These are phyloP conservation scores for Drosophila borborema DNA, from an alignment of 2,888 invertebrate genomes.

Conservation along the genomic window DNA sequence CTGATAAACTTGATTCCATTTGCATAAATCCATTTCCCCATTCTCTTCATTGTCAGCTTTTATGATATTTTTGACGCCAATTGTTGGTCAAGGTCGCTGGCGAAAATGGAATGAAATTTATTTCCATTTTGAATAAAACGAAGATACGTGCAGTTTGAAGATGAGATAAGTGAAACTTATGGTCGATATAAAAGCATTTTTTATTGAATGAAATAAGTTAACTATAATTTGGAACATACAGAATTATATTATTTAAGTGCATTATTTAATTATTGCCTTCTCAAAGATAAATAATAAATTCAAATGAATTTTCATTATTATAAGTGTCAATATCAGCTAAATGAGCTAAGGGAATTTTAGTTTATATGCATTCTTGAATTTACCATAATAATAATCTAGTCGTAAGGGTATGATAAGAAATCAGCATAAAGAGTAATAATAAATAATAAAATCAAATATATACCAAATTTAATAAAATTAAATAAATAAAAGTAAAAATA, in stretches of 20 bases:
- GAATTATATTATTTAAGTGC: background rate
- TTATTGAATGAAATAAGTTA: background rate
- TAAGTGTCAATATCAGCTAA: too few relatives aligned
- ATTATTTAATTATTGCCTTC: background rate
- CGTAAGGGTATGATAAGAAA: too few relatives aligned
- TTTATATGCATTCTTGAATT: too few relatives aligned
- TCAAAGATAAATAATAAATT: too few relatives aligned
- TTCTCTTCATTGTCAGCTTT: constrained; percentile 4
- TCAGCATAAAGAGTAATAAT: too few relatives aligned
- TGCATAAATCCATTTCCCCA: constrained; percentile 55
- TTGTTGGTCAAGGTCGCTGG: constrained; percentile 50
- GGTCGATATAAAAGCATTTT: background rate
- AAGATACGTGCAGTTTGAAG: background rate
- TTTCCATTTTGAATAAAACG: background rate
- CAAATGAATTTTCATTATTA: too few relatives aligned
- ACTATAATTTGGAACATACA: background rate
- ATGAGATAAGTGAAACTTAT: background rate
- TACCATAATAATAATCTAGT: too few relatives aligned
- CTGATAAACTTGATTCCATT: constrained; percentile 55
- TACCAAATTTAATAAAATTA: too few relatives aligned
- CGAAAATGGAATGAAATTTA: background rate
- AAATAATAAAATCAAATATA: too few relatives aligned
- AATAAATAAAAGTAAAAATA: too few relatives aligned
- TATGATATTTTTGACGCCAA: constrained; percentile 4
- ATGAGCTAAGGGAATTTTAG: too few relatives aligned